Conservation (phyloP, 2,888 invertebrate species). For the Amblyteles armatorius region DNA sequence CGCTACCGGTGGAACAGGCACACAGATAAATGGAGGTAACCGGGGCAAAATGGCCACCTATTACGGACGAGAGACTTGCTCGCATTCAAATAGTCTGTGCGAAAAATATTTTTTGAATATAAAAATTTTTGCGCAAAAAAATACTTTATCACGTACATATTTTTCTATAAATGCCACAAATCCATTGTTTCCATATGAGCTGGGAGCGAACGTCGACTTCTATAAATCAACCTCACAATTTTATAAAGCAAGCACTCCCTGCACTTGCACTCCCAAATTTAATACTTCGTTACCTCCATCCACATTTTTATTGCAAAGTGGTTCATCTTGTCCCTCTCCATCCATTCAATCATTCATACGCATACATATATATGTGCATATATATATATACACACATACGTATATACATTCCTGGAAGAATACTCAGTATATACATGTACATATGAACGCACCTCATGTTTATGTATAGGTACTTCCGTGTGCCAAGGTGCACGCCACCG, state of each 20-base stretch:
- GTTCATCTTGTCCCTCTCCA: background rate
- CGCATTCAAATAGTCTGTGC: too few species aligned
- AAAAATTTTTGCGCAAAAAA: too few species aligned
- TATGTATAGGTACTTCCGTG: constrained; percentile 13
- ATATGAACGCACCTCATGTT: constrained; percentile 23
- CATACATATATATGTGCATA: background rate
- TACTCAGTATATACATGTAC: background rate
- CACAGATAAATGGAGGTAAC: background rate
- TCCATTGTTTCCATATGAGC: background rate
- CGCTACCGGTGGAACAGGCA: constrained; percentile 13
- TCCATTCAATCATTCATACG: constrained; percentile 4
- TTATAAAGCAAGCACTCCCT: background rate
- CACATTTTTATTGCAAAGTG: background rate
- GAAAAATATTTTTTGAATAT: too few species aligned
- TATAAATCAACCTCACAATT: background rate
- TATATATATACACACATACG: background rate
- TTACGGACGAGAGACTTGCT: too few species aligned
- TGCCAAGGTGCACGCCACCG: constrained; percentile 19
- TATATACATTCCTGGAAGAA: background rate
- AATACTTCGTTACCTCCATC: background rate
- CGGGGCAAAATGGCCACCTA: too few species aligned
- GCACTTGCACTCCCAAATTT: background rate
- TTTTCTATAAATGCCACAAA: background rate
- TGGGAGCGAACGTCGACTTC: background rate
- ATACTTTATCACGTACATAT: too few species aligned